These are phyloP conservation scores for Drosophila peninsularis DNA, from an alignment of 2,888 invertebrate genomes.

Conservation along the genomic window DNA sequence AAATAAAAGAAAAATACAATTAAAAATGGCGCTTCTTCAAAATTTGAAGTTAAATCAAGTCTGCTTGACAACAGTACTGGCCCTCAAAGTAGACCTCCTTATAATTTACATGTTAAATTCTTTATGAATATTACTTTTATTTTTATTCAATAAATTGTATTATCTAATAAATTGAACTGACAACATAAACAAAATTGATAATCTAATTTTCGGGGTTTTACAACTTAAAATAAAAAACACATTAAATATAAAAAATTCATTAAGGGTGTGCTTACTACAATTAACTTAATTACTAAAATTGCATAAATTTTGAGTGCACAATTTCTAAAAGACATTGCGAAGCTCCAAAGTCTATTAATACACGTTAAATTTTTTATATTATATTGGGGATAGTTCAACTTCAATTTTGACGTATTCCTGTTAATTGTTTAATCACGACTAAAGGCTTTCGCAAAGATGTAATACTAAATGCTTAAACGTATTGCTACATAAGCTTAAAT, in stretches of 20 bases:
- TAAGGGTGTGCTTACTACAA: neutral
- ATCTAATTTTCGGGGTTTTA: no score
- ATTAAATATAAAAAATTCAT: neutral
- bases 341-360: neutral
- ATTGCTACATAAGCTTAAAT: slow-evolving; percentile 20
- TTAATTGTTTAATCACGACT: slow-evolving; percentile 9
- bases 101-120: neutral
- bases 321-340: neutral
- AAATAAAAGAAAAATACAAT: no score
- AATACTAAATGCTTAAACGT: slow-evolving; percentile 5
- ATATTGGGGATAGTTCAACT: slow-evolving; percentile 11
- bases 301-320: neutral
- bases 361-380: neutral
- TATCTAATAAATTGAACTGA: neutral
- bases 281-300: neutral
- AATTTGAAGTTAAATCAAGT: no score
- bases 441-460: neutral
- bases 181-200: neutral
- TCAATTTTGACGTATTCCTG: neutral
- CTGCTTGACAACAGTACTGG: neutral
- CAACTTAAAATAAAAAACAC: neutral
- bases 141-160: neutral
- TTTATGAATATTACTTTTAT: neutral
- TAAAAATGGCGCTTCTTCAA: no score
- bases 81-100: neutral